Evolutionary conservation across 2,888 invertebrate species (phyloP).

Genomic region (Andrena trimmerana): DNA sequence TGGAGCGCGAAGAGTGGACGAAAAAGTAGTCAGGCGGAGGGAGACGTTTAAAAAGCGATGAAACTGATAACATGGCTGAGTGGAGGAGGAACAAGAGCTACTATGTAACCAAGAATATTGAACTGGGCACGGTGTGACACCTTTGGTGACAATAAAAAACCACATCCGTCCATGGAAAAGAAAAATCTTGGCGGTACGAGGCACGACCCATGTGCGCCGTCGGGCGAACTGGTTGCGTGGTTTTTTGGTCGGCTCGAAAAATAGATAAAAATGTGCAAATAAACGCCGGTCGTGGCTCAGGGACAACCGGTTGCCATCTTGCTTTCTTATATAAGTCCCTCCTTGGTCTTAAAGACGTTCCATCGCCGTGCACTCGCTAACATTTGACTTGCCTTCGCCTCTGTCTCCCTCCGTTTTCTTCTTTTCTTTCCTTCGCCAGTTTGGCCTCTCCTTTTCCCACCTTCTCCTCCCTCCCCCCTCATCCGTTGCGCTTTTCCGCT

Average conservation of each 20-base stretch:
- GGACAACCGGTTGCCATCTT: slow-evolving; percentile 85
- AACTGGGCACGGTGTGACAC: slow-evolving; percentile 27
- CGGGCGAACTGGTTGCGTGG: slow-evolving; percentile 71
- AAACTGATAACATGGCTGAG: background rate
- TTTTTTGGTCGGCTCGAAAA: slow-evolving; percentile 80
- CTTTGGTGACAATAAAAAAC: slow-evolving; percentile 51
- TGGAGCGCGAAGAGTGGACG: background rate
- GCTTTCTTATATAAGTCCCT: slow-evolving; percentile 84
- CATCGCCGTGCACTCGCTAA: slow-evolving; percentile 77
- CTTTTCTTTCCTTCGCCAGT: slow-evolving; percentile 36
- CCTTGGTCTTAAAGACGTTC: slow-evolving; percentile 78
- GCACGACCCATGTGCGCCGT: slow-evolving; percentile 67
- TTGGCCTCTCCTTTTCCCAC: slow-evolving; percentile 53
- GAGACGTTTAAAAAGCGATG: background rate
- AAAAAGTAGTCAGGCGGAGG: background rate
- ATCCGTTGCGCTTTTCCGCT: slow-evolving; percentile 33
- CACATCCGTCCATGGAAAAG: slow-evolving; percentile 54
- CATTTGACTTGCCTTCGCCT: slow-evolving; percentile 74
- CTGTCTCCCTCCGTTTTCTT: slow-evolving; percentile 38
- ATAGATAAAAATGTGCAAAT: slow-evolving; percentile 85
- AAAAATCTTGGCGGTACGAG: slow-evolving; percentile 61
- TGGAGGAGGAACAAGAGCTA: background rate
- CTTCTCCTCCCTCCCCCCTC: slow-evolving; percentile 40
- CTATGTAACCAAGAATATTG: slow-evolving; percentile 37
- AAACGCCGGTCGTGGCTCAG: slow-evolving; percentile 83